Conservation (phyloP, 2,888 invertebrate genomes). For the Napeogenes sylphis region DNA sequence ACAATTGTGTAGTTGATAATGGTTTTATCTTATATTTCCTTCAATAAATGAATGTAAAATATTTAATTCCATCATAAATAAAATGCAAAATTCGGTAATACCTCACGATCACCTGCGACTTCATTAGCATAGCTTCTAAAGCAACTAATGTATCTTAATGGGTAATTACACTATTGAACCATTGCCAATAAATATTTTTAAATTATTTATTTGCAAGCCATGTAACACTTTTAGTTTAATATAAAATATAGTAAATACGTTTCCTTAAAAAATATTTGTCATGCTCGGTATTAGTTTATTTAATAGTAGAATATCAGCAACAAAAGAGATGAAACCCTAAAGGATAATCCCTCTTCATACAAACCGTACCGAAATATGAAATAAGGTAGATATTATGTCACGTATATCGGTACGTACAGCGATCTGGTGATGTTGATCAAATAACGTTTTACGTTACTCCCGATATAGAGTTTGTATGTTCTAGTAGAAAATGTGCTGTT, state of each 20-base stretch:
- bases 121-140: no score
- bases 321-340: conserved; percentile 1
- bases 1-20: not conserved
- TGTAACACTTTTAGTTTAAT: no score
- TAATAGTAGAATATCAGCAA: not conserved
- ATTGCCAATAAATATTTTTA: no score
- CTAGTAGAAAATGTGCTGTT: not conserved
- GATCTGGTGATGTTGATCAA: not conserved
- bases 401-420: not conserved
- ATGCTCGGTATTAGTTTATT: not conserved
- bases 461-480: not conserved
- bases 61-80: no score
- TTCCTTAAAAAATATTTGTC: not conserved
- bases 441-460: not conserved
- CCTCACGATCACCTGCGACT: no score
- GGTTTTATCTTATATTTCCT: not conserved
- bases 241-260: no score
- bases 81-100: no score
- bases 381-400: not conserved
- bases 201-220: no score
- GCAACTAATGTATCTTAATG: no score
- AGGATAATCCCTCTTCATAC: conserved; percentile 1
- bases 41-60: not conserved
- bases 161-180: no score
- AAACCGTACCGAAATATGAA: conserved; percentile 1